Conservation (phyloP, 1,140 invertebrate species). For the Bombus confusus region DNA sequence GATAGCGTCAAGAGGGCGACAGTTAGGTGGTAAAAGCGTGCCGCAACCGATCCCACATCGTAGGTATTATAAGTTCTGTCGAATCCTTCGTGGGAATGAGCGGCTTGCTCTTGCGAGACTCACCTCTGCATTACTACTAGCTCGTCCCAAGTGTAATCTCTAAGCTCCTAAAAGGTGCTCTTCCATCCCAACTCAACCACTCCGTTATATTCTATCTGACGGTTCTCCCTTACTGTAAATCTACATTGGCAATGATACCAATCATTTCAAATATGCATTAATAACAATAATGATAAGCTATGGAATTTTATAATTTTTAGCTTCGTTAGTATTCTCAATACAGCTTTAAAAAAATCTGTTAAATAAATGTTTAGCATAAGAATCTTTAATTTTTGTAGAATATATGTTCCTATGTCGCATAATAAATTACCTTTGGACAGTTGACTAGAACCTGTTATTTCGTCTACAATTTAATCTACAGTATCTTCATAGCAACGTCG, state of each 20-base stretch:
- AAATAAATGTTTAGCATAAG: too few species aligned
- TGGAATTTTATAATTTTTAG: background rate
- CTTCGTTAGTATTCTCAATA: background rate
- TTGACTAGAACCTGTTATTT: too few species aligned
- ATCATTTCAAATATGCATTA: background rate
- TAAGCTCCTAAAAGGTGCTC: conserved; percentile 81
- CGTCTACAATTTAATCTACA: too few species aligned
- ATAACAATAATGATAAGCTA: background rate
- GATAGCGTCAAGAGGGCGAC: conserved; percentile 48
- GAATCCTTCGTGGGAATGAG: conserved; percentile 80
- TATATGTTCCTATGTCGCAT: too few species aligned
- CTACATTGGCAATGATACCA: conserved; percentile 7
- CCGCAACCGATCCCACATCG: conserved; percentile 70
- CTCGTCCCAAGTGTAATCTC: conserved; percentile 78
- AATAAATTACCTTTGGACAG: too few species aligned
- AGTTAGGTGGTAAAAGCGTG: conserved; percentile 65
- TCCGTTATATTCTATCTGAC: conserved; percentile 44
- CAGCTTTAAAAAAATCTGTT: too few species aligned
- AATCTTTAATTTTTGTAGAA: too few species aligned
- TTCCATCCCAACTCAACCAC: conserved; percentile 69
- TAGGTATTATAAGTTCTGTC: conserved; percentile 78
- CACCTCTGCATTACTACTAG: conserved; percentile 77
- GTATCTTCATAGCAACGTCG: too few species aligned
- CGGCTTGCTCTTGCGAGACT: conserved; percentile 75
- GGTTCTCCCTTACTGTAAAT: conserved; percentile 40